Evolutionary conservation across 2,797 vertebrate species (phyloP), one percentile per base, ranked within the genome.

Genomic region (Botia kubotai): DNA sequence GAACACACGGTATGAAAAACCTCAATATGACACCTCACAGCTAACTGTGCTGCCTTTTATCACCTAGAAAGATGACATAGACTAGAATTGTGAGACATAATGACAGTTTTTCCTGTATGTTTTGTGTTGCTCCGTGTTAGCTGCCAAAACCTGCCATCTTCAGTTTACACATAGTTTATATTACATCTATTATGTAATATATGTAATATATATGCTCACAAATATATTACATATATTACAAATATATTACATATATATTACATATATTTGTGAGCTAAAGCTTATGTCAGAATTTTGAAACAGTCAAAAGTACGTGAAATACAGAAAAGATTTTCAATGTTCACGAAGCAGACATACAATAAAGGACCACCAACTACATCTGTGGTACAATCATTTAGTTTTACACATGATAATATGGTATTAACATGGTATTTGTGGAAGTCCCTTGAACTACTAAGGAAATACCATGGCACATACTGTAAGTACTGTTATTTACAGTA

Each of bases 1-100:
- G 7, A 58, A 77, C 75, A 60, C 58, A 66, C 33, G 26, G 66
- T 67, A 67, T 8, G 52, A 46, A 67, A 66, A 60, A 62, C 10
- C 5, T 52, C n/a, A 71, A 19, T 8, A 60, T 21, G 17, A 52
- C 55, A 58, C 8, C 23, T 60, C 16, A 19, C 79, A 74, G 14
- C 33, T 55, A 58, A 58, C 16, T 33, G 1, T 29, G 36, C 21
- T 69, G 53, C 1, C 16, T 57, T 63, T 77, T 77, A 57, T 68
- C 50, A 77, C 19, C 17, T 21, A 33, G 63, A 69, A 13, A 2
- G 2, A 11, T 29, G 65, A 68, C 65, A 26, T 12, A 16, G 19
- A 6, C 26, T 58, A 29, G 67, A 48, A 26, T 48, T 48, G 16
- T 11, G 11, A 21, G 17, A 58, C 39, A 52, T 65, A 75, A 52